A percentile compares a stretch with the other conserved stretches of the same genome.
These are phyloP conservation scores for Arrhopalites spinosus DNA, from an alignment of 2,888 invertebrate genomes.

Conservation along the genomic window DNA sequence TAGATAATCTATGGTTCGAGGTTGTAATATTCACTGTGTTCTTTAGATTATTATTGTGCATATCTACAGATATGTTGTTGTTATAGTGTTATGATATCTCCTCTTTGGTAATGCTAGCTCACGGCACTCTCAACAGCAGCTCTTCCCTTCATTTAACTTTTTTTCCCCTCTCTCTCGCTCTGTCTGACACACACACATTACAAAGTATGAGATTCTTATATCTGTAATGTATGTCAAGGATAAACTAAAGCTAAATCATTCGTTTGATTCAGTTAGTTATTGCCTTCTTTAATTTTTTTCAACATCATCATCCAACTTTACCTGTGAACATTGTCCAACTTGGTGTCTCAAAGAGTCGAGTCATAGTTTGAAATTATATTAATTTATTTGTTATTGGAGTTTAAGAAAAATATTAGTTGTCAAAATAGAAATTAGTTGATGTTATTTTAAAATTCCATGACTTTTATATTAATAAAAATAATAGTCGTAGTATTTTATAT, in stretches of 20 bases:
- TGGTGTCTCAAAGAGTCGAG: neutral
- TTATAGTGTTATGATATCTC: neutral
- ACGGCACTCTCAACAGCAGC: neutral
- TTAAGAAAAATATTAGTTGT: too few species aligned
- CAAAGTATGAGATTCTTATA: neutral
- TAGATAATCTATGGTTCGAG: neutral
- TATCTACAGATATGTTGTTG: neutral
- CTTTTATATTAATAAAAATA: too few species aligned
- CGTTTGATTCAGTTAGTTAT: slow-evolving; percentile 1
- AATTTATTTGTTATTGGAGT: too few species aligned
- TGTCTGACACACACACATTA: too few species aligned
- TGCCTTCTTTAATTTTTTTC: slow-evolving; percentile 1
- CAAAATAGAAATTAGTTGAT: too few species aligned
- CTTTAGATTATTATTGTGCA: neutral
- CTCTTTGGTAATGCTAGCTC: neutral
- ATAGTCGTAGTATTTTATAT: too few species aligned
- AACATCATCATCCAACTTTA: neutral
- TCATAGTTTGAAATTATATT: too few species aligned
- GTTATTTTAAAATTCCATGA: too few species aligned
- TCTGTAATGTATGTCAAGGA: slow-evolving; percentile 28
- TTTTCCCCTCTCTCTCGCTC: neutral
- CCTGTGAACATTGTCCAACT: neutral
- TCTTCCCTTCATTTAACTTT: slow-evolving; percentile 18
- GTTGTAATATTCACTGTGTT: neutral
- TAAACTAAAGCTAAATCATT: slow-evolving; percentile 16